Evolutionary conservation across 2,797 vertebrate genomes (phyloP), one percentile per base, ranked within the genome.

Genomic region (Monodelphis domestica): DNA sequence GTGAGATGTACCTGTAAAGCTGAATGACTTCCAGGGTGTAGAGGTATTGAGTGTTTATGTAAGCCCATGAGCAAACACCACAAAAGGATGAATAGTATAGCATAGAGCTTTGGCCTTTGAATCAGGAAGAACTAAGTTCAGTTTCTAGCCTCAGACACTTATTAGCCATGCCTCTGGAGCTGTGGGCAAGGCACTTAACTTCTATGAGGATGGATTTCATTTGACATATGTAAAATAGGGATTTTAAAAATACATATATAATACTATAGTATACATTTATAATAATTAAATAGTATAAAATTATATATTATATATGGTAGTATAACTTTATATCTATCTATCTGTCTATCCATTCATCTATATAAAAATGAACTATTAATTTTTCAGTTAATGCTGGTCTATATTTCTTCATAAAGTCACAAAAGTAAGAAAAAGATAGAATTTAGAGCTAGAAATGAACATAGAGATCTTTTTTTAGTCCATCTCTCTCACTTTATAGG

Each of bases 401-500:
- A 24, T 45, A 24, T 45, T 14, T 57, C 17, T 78, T 63, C 17
- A 45, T 45, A 78, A 70, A 21, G 63, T 70, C 63, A 45, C n/a
- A 45, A 45, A 45, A 45, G 63, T 45, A 70, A 70, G n/a, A 70
- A 70, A 70, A 70, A 17, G 6, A 4, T n/a, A 70, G 15, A 14
- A 78, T 15, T 78, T 78, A n/a, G 17, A 45, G 3, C 70, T 26
- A 84, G 70, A 84, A 84, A 12, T 84, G 45, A 84, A 21, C 70
- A 33, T 84, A 45, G 70, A 84, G 63, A 78, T 78, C n/a, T 38
- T 7, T 78, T 38, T 7, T 78, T 78, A 78, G 17, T 84, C 10
- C 38, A 84, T 84, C 21, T 84, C 9, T 17, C 21, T 84, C 5
- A 57, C 54, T 93, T 95, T 91, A 94, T 17, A 54, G 56, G 84